phyloP scores from a whole-genome alignment of 2,888 invertebrate species.

The Aleiodes leptofemur region DNA sequence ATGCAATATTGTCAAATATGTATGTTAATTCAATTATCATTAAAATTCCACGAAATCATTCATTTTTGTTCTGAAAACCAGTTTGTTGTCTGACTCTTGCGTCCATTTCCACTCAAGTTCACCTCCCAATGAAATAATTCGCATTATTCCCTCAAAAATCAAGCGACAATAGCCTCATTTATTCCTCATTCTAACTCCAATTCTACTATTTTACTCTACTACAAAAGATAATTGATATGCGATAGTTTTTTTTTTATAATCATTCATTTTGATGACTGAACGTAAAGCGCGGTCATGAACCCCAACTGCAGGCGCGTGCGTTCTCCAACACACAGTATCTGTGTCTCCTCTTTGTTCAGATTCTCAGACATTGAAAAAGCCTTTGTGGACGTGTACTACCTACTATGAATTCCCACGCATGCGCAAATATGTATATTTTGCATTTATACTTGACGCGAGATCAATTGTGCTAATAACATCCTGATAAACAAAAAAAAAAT shows the following conservation, averaged over 20 bases:
- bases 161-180: too few relatives aligned
- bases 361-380: conserved; percentile 26
- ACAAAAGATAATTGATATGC: conserved; percentile 23
- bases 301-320: conserved; percentile 23
- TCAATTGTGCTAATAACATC: conserved; percentile 5
- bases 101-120: too few relatives aligned
- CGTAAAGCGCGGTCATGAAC: conserved; percentile 36
- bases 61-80: conserved; percentile 1
- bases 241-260: conserved; percentile 30
- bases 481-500: not conserved
- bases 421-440: conserved; percentile 15
- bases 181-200: too few relatives aligned
- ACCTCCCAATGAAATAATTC: too few relatives aligned
- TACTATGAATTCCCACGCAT: conserved; percentile 31
- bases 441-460: not conserved
- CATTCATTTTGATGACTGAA: conserved; percentile 27
- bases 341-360: conserved; percentile 39
- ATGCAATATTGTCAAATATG: too few relatives aligned
- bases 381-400: not conserved
- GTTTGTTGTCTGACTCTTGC: too few relatives aligned
- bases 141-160: too few relatives aligned
- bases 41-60: too few relatives aligned
- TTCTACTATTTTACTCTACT: not conserved
- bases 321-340: conserved; percentile 19
- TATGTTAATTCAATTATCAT: too few relatives aligned